These are phyloP conservation scores for Okamejei kenojei DNA, from an alignment of 2,797 vertebrate species.

Conservation along the genomic window DNA sequence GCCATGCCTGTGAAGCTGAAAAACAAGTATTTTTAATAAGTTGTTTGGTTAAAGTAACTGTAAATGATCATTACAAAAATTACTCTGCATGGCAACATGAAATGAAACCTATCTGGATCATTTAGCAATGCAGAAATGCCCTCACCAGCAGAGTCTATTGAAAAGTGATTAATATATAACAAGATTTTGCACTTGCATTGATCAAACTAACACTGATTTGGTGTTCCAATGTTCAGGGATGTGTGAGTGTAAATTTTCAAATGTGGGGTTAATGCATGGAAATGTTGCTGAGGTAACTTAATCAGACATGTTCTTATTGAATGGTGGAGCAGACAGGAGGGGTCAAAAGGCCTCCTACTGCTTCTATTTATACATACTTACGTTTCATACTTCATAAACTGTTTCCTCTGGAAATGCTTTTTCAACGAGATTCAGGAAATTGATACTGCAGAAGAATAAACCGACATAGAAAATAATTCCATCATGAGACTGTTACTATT, in stretches of 20 bases:
- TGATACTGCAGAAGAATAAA: background rate
- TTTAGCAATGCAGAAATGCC: background rate
- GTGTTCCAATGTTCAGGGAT: background rate
- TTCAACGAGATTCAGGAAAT: background rate
- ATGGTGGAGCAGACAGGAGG: too few relatives aligned
- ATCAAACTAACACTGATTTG: background rate
- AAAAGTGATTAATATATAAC: background rate
- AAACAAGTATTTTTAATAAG: too few relatives aligned
- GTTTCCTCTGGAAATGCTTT: background rate
- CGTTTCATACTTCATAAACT: background rate
- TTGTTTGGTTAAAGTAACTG: background rate
- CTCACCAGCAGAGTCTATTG: background rate
- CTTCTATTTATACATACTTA: too few relatives aligned
- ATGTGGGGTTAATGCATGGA: background rate
- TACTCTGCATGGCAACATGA: background rate
- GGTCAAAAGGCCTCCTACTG: too few relatives aligned
- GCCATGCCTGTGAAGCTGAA: too few relatives aligned
- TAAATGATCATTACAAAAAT: background rate
- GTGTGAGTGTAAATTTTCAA: background rate
- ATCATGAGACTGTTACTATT: background rate
- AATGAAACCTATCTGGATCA: background rate
- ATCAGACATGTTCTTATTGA: too few relatives aligned
- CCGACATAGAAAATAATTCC: background rate
- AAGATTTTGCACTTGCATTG: background rate
- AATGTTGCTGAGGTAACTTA: too few relatives aligned